Evolutionary conservation across 2,888 invertebrate species (phyloP), one percentile per base, ranked within the genome.

Genomic region (Ormia ochracea): DNA sequence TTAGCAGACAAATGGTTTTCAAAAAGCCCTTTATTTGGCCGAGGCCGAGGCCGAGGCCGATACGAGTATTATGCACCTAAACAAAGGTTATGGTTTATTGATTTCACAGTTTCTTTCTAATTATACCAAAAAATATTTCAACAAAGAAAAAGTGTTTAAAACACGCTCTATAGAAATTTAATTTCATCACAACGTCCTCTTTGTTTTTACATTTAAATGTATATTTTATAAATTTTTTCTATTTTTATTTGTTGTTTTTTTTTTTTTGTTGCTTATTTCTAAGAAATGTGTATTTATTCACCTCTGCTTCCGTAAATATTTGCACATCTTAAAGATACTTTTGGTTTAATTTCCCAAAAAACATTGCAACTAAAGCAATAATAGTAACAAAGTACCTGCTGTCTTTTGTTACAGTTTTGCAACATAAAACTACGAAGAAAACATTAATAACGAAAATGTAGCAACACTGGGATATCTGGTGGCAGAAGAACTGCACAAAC

Each of bases 291-390:
- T 59, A 26, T 58, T 31, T 48, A n/a, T n/a, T n/a, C n/a, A 50
- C 45, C 31, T 58, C 21, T 31, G 12, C 33, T 43, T 58, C 21
- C 10, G 56, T 33, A 76, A 76, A 75, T 79, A 79, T 79, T 79
- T 79, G 70, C 75, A 68, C 79, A 79, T 75, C 66, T 79, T 79
- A 54, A 72, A 79, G 79, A 70, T 75, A 79, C 75, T 79, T 75
- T 70, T 58, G 79, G 70, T 79, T 79, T 70, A 75, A 59, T 75
- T 79, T 75, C 58, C 36, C 48, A n/a, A 38, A 58, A 54, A 56
- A 14, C 38, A 38, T 38, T 23, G 1, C 36, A 61, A 33, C 26
- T 45, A 63, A 45, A 36, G 65, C n/a, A 52, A 38, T 41, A 28
- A 33, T 17, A 28, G 48, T 43, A 61, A 63, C 38, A 73, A 63